These are phyloP conservation scores for Heliconius ethilla DNA, from an alignment of 2,888 invertebrate species.

Conservation along the genomic window DNA sequence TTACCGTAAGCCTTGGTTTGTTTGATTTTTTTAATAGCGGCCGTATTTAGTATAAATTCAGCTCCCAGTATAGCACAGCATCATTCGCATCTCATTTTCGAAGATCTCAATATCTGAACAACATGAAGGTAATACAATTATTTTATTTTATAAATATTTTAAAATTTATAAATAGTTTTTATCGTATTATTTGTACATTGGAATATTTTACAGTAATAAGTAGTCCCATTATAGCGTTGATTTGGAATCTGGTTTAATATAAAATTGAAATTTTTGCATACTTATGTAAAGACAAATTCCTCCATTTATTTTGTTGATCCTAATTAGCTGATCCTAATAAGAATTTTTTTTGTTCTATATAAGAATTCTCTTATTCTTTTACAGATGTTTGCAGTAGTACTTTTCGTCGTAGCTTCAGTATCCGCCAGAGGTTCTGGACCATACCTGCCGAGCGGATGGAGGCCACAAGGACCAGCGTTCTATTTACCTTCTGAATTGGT, in stretches of 20 bases:
- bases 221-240: neutral
- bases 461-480: slow-evolving; percentile 70
- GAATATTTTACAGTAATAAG: neutral
- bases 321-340: no score
- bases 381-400: slow-evolving; percentile 61
- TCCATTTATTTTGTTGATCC: no score
- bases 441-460: slow-evolving; percentile 75
- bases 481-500: slow-evolving; percentile 69
- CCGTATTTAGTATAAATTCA: slow-evolving; percentile 61
- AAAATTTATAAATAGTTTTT: neutral
- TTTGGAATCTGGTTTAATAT: neutral
- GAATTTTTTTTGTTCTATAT: no score
- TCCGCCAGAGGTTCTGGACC: slow-evolving; percentile 69
- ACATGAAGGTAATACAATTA: slow-evolving; percentile 65
- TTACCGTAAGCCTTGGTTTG: slow-evolving; percentile 51
- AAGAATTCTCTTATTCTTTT: neutral
- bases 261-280: neutral
- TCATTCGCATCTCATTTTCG: slow-evolving; percentile 58
- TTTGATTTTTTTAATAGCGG: slow-evolving; percentile 55
- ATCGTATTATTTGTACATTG: neutral
- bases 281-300: neutral
- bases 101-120: slow-evolving; percentile 62
- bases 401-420: slow-evolving; percentile 59
- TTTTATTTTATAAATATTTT: slow-evolving; percentile 20
- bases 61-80: slow-evolving; percentile 43